These are phyloP conservation scores for Apteryx mantelli DNA, from an alignment of 2,113 vertebrate genomes.

Conservation along the genomic window DNA sequence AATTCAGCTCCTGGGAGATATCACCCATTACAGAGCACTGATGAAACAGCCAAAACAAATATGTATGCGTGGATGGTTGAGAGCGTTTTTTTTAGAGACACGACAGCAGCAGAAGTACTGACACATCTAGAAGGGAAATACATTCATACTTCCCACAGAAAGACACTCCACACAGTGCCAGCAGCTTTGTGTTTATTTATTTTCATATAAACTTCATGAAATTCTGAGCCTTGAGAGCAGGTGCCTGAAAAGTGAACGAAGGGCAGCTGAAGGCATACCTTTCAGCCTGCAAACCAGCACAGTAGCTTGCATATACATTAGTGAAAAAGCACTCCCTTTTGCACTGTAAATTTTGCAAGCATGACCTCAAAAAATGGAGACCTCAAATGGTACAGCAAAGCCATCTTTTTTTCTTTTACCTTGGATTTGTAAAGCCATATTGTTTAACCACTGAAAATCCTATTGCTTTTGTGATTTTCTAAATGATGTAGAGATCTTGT, in stretches of 20 bases:
- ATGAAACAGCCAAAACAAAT: background rate
- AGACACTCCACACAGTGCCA: rapidly evolving
- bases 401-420: background rate
- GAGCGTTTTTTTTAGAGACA: background rate
- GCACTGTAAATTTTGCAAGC: background rate
- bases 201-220: background rate
- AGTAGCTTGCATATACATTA: background rate
- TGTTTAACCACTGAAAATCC: background rate
- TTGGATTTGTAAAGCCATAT: background rate
- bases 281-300: background rate
- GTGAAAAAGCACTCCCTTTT: background rate
- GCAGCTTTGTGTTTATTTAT: background rate
- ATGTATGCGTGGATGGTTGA: background rate
- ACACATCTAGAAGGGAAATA: background rate
- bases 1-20: background rate
- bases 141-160: background rate
- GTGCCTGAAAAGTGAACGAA: background rate
- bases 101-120: background rate
- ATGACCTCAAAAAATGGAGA: background rate
- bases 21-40: background rate
- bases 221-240: background rate
- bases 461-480: background rate
- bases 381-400: background rate
- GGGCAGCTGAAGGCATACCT: background rate
- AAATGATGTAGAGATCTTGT: background rate